Evolutionary conservation across 1,140 invertebrate species (phyloP).

Genomic region (Galendromus occidentalis): DNA sequence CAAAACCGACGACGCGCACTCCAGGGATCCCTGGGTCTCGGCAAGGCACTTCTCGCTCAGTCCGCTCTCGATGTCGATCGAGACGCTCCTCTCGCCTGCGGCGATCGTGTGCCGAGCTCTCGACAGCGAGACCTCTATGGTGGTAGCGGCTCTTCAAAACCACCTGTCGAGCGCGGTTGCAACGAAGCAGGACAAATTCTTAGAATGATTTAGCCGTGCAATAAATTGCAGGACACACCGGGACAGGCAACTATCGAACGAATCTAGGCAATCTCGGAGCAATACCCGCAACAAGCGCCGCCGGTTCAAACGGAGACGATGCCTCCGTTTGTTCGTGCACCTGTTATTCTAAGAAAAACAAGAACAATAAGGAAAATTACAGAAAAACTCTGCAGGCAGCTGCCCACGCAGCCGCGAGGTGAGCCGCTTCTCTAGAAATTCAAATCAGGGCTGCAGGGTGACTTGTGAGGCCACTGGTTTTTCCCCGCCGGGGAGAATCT

Average conservation of each 20-base stretch:
- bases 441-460: background rate
- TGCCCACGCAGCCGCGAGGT: constrained; percentile 2
- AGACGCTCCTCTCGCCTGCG: background rate
- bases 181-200: background rate
- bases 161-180: background rate
- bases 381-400: constrained; percentile 8
- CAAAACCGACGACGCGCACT: background rate
- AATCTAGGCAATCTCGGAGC: constrained; percentile 29
- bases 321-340: constrained; percentile 60
- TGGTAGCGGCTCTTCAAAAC: background rate
- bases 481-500: background rate
- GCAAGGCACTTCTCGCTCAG: background rate
- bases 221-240: background rate
- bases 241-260: constrained; percentile 6
- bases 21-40: background rate
- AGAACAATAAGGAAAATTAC: background rate
- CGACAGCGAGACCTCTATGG: background rate
- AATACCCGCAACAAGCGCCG: constrained; percentile 25
- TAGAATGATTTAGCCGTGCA: background rate
- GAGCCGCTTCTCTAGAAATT: background rate
- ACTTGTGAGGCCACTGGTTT: background rate
- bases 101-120: background rate
- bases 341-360: constrained; percentile 37
- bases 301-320: constrained; percentile 36
- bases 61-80: background rate